Percentiles rank a stretch among this genome's conserved stretches.
Conservation (phyloP, 2,797 vertebrate species). For the Pangasius djambal region DNA sequence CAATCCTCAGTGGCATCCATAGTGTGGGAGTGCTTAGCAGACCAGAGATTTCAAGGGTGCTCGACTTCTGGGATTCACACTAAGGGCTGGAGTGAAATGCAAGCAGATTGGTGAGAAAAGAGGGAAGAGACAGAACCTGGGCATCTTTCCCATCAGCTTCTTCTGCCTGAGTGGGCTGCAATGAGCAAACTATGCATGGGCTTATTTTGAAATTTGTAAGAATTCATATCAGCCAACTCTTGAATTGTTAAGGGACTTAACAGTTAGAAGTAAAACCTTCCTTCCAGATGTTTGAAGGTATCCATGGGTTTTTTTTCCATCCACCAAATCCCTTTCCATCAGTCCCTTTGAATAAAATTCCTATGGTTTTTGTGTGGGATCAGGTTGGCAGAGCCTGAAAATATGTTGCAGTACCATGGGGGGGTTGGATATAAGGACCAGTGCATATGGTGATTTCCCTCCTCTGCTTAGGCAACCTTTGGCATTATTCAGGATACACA, state of each 20-base stretch:
- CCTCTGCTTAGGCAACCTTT: constrained; percentile 11
- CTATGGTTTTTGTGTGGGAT: not conserved
- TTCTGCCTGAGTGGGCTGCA: constrained; percentile 51
- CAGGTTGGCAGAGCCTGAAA: not conserved
- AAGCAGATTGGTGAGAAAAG: constrained; percentile 41
- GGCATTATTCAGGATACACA: not conserved
- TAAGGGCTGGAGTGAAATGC: constrained; percentile 16
- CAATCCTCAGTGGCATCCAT: constrained; percentile 19
- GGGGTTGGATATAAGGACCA: not conserved
- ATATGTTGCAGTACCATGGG: not conserved
- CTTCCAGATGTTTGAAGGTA: not conserved
- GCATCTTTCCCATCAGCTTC: constrained; percentile 38
- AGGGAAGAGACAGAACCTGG: constrained; percentile 22
- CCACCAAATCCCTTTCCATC: not conserved
- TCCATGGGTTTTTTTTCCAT: not conserved
- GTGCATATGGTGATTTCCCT: constrained; percentile 24
- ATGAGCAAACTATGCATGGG: constrained; percentile 31
- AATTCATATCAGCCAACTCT: constrained; percentile 1
- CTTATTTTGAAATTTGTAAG: constrained; percentile 15
- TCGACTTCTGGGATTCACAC: constrained; percentile 27
- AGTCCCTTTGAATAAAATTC: not conserved
- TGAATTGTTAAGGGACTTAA: constrained; percentile 2
- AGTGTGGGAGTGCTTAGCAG: constrained; percentile 16
- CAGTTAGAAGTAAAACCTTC: not conserved
- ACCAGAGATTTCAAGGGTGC: constrained; percentile 26